phyloP scores from a whole-genome alignment of 1,140 invertebrate species.

The Centruroides vittatus region DNA sequence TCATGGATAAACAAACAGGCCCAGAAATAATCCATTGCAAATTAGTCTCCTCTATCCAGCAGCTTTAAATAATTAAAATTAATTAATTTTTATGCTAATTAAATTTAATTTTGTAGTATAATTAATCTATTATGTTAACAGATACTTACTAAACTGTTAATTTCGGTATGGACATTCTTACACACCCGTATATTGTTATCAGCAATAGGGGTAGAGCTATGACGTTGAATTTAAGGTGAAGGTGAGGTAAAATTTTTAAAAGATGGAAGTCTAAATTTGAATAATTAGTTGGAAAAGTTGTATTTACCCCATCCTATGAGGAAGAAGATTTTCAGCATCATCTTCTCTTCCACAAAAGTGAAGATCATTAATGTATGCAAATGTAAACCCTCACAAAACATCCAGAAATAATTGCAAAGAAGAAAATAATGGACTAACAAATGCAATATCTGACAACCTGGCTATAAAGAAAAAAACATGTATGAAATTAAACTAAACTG shows the following conservation, averaged over 20 bases:
- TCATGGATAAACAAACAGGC: slow-evolving; percentile 55
- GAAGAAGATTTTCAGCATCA: slow-evolving; percentile 64
- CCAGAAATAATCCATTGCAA: slow-evolving; percentile 58
- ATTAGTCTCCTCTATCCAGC: slow-evolving; percentile 63
- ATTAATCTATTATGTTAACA: too few species aligned
- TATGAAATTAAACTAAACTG: too few species aligned
- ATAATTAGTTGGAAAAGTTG: too few species aligned
- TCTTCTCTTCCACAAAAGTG: slow-evolving; percentile 74
- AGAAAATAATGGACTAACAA: slow-evolving; percentile 75
- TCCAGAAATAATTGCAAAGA: slow-evolving; percentile 88
- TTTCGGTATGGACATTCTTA: too few species aligned
- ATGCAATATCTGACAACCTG: slow-evolving; percentile 59
- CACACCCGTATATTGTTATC: too few species aligned
- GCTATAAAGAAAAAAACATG: slow-evolving; percentile 2
- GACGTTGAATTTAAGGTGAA: too few species aligned
- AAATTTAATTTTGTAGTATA: too few species aligned
- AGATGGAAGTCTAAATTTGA: too few species aligned
- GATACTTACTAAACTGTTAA: too few species aligned
- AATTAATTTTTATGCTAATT: too few species aligned
- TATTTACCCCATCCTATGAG: slow-evolving; percentile 59
- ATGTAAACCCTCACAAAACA: slow-evolving; percentile 85
- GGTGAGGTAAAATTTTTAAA: too few species aligned
- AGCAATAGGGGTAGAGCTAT: too few species aligned
- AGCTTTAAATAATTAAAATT: slow-evolving; percentile 37
- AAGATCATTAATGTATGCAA: slow-evolving; percentile 80